Base-by-base conservation (phyloP, 2,113 vertebrate species). In the Ailurus styani region DNA sequence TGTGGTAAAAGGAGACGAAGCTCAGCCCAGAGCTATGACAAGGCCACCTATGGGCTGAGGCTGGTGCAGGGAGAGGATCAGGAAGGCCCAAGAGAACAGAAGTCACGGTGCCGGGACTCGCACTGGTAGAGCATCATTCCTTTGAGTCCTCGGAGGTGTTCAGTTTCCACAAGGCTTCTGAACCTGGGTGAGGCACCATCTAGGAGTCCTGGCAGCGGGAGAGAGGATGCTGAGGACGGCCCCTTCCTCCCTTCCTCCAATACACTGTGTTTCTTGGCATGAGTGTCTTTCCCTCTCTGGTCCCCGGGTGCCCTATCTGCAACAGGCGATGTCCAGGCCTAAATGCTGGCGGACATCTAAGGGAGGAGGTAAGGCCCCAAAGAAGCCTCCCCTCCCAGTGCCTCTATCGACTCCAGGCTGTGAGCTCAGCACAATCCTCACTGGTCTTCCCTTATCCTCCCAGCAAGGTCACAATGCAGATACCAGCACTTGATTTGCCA, bases 381-480 rank as follows among this genome's bases (percentile, higher is more conserved):
- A 77, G 7, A 27, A 60, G 60, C 45, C n/a, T n/a, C 40, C 2
- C 73, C 25, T 42, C 52, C 45, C 82, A n/a, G 3, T 23, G n/a
- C 75, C 75, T 7, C 2, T 6, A 23, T 37, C 5, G 0, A 7
- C 20, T 13, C 6, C 29, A n/a, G 87, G 25, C 52, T 42, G 6
- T 0, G 0, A 31, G 54, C 29, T 62, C 34, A 7, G 17, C 10
- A 6, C 0, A 0, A 37, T 14, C 1, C 11, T 20, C 37, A 14
- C 15, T 23, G 50, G 20, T 25, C 18, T 79, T 72, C 75, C 31
- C 25, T 77, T 18, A 55, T 2, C 34, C 68, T 88, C 60, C 64
- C 60, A 90, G 52, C 27, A 73, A 81, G 47, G 40, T 31, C 14
- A 5, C 0, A 0, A 20, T 14, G 34, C 34, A 90, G 55, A 21